Base-by-base conservation (phyloP, 2,888 invertebrate species). In the Apotomis capreana region DNA sequence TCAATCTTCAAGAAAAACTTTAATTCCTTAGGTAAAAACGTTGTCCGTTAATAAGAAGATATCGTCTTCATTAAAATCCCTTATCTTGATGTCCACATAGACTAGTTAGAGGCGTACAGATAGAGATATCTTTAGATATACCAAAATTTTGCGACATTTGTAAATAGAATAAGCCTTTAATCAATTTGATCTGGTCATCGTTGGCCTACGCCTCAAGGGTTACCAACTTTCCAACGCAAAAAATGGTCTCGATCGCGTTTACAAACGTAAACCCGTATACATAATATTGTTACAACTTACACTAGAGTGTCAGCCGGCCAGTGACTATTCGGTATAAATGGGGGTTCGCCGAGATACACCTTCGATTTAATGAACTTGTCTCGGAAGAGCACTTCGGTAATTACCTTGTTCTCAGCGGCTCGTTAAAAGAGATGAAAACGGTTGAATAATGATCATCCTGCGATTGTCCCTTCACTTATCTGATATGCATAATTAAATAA, bases 281-380 rank as follows among this genome's bases (percentile, higher is more conserved):
- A 1, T 15, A 15, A 15, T 15, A 0, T 26, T 26, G 26, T 26
- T 26, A 26, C 26, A 26, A 2, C 26, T 26, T 26, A 26, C 26
- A 26, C 26, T 26, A 26, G 26, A 4, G 8, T 9, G 9, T 6
- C 5, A 37, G 36, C 12, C 37, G 4, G 36, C 12, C 36, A 10
- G 15, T n/a, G 15, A 15, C 44, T 40, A 58, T 37, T 58, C n/a
- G 1, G 58, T 26, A 37, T 65, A 55, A 55, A 67, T 67, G 58
- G 51, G 49, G 58, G 67, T 8, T 58, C 5, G 51, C 54, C n/a
- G 52, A 59, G 15, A 77, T 81, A 81, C 78, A 75, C 83, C 80
- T 81, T 79, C 80, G 77, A 81, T 84, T 86, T 87, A 86, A 85
- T 87, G 83, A 85, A 88, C 86, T 85, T 83, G 87, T 86, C 83